A percentile compares a stretch with the other conserved stretches of the same genome.
Evolutionary conservation across 30 jellyfish, hydroid and myxozoan species (phyloP).

Genomic region (Catostylus mosaicus): DNA sequence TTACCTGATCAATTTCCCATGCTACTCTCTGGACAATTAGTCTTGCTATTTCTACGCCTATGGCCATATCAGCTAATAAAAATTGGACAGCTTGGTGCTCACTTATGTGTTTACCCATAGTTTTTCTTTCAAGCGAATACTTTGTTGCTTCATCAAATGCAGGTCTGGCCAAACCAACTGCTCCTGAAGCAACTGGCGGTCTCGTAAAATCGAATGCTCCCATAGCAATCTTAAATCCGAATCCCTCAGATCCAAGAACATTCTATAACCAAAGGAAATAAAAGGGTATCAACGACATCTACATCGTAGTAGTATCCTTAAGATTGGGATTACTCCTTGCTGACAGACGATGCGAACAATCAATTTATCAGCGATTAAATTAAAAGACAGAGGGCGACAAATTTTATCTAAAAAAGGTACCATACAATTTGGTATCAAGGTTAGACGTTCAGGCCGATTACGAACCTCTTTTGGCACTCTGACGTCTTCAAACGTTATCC

Average conservation of each 20-base stretch:
- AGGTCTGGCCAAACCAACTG: slow-evolving; percentile 96
- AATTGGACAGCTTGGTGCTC: slow-evolving; percentile 96
- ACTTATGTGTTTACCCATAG: slow-evolving; percentile 88
- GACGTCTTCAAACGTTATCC: slow-evolving; percentile 94
- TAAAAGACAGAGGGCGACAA: too few species aligned
- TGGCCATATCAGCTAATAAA: slow-evolving; percentile 96
- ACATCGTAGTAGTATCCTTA: too few species aligned
- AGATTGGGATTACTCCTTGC: too few species aligned
- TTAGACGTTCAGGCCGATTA: neutral
- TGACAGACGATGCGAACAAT: too few species aligned
- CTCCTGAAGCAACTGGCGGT: slow-evolving; percentile 98
- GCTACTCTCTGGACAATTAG: slow-evolving; percentile 84
- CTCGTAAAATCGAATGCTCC: slow-evolving; percentile 99
- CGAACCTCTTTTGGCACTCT: slow-evolving; percentile 89
- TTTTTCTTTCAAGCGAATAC: slow-evolving; percentile 91
- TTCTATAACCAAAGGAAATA: slow-evolving; percentile 63
- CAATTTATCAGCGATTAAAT: too few species aligned
- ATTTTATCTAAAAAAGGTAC: too few species aligned
- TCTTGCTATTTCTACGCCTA: slow-evolving; percentile 88
- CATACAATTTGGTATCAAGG: too few species aligned
- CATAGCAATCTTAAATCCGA: slow-evolving; percentile 96
- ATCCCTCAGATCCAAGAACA: slow-evolving; percentile 94
- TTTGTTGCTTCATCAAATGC: slow-evolving; percentile 95
- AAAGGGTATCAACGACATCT: too few species aligned
- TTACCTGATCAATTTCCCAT: slow-evolving; percentile 96